phyloP scores from a whole-genome alignment of 2,888 invertebrate species.

The Chrysodeixis includens region DNA sequence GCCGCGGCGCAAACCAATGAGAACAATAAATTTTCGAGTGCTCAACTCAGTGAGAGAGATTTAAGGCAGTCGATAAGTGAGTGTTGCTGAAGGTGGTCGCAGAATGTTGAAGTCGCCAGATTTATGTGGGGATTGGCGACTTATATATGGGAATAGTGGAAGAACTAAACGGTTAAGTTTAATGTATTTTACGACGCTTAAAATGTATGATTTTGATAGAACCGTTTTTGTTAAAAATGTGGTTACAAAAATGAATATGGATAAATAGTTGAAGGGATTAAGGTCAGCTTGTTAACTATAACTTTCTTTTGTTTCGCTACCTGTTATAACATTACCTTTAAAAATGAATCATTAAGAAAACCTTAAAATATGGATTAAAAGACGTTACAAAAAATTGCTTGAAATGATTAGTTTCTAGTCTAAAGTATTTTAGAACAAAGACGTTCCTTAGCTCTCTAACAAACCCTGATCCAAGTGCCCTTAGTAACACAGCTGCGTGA shows the following conservation, averaged over 20 bases:
- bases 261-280: too few relatives aligned
- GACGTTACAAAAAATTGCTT: not conserved
- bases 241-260: too few relatives aligned
- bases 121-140: constrained; percentile 55
- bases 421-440: not conserved
- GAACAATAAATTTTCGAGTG: constrained; percentile 66
- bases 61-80: constrained; percentile 78
- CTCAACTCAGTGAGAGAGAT: constrained; percentile 78
- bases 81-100: constrained; percentile 71
- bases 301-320: too few relatives aligned
- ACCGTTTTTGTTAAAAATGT: too few relatives aligned
- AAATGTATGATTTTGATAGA: not conserved
- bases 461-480: not conserved
- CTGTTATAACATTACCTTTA: too few relatives aligned
- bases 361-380: too few relatives aligned
- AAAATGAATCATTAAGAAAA: too few relatives aligned
- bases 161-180: constrained; percentile 29
- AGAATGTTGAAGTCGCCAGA: constrained; percentile 52
- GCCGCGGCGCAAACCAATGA: constrained; percentile 63
- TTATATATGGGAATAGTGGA: constrained; percentile 56
- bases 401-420: not conserved
- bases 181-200: constrained; percentile 16
- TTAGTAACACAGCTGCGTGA: not conserved
- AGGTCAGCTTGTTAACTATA: too few relatives aligned
- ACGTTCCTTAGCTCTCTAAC: not conserved